These are phyloP conservation scores for Glaucomys volans DNA, from an alignment of 2,113 vertebrate genomes.

Conservation along the genomic window DNA sequence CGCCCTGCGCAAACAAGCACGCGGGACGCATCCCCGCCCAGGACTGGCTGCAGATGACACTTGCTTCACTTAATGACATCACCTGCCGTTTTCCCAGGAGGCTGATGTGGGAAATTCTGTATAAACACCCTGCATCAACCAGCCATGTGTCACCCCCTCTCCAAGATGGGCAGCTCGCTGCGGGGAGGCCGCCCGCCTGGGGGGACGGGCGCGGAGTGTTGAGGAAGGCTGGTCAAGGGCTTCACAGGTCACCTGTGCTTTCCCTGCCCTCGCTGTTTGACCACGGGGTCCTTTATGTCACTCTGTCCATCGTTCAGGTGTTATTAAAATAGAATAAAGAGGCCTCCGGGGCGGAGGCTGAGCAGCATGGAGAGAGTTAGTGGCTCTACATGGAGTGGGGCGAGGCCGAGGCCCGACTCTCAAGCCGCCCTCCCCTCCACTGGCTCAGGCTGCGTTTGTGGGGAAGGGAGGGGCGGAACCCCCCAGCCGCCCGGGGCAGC, in stretches of 20 bases:
- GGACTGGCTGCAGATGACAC: slow-evolving; percentile 11
- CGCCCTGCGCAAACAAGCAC: background rate
- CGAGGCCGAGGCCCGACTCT: too few species aligned
- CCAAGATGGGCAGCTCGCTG: slow-evolving; percentile 50
- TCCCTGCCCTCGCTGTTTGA: slow-evolving; percentile 80
- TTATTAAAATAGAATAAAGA: slow-evolving; percentile 80
- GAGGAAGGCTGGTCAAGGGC: slow-evolving; percentile 81
- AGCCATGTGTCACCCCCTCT: slow-evolving; percentile 57
- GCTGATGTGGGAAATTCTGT: slow-evolving; percentile 77
- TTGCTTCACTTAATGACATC: slow-evolving; percentile 72
- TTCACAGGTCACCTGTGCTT: slow-evolving; percentile 83
- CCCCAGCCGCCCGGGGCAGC: too few species aligned
- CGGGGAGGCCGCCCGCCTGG: background rate
- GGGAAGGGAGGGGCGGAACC: too few species aligned
- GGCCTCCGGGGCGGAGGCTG: slow-evolving; percentile 61
- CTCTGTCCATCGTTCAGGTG: slow-evolving; percentile 70
- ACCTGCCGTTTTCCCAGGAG: slow-evolving; percentile 59
- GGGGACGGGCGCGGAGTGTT: slow-evolving; percentile 80
- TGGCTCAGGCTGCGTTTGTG: too few species aligned
- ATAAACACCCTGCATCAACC: slow-evolving; percentile 62
- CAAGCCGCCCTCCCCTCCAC: too few species aligned
- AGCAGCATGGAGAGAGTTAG: background rate
- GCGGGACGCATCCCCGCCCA: background rate
- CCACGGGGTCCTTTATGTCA: slow-evolving; percentile 81
- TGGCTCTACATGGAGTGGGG: too few species aligned